Evolutionary conservation across 2,113 vertebrate species (phyloP), one percentile per base, ranked within the genome.

Genomic region (Leucopsar rothschildi): DNA sequence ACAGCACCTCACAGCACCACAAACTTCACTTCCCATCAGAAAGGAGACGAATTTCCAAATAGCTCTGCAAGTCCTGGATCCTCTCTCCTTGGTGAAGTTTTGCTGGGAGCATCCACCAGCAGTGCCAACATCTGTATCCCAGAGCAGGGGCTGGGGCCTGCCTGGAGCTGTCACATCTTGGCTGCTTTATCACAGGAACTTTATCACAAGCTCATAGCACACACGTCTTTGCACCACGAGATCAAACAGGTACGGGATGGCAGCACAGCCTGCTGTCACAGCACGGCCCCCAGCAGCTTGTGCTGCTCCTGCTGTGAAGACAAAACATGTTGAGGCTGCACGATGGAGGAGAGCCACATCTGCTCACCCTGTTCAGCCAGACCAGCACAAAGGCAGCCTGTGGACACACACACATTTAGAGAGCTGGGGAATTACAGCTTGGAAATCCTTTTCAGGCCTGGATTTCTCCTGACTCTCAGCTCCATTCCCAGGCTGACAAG

Each of bases 111-210:
- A 42, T 84, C 70, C 70, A 21, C 28, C 42, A 4, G 50, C 82
- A 72, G 55, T 1, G 80, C 64, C 86, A 88, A 93, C 95, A 95
- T 96, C 95, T 97, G 93, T 9, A 52, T 53, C 55, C 82, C 95
- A 96, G 96, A 96, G 90, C 39, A 0, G 0, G 13, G 88, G 68
- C 55, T 77, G 76, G 85, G 61, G 73, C 83, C 80, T 89, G 60
- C 21, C 80, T 92, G 88, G 71, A 83, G 88, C 96, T 93, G 90
- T 92, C 94, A 94, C 85, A 83, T 88, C 90, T 63, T 52, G 5
- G 21, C 91, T 50, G 56, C 80, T 94, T 95, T 88, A 96, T 95
- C 93, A 82, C 95, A 93, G 85, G 75, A 93, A 96, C 90, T 95
- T 90, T 82, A 95, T 95, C 75, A 73, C 90, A 25, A 86, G 75